A percentile compares a stretch with the other conserved stretches of the same genome.
These are phyloP conservation scores for Pantherophis vulpinus DNA, from an alignment of 2,797 vertebrate species.

Conservation along the genomic window DNA sequence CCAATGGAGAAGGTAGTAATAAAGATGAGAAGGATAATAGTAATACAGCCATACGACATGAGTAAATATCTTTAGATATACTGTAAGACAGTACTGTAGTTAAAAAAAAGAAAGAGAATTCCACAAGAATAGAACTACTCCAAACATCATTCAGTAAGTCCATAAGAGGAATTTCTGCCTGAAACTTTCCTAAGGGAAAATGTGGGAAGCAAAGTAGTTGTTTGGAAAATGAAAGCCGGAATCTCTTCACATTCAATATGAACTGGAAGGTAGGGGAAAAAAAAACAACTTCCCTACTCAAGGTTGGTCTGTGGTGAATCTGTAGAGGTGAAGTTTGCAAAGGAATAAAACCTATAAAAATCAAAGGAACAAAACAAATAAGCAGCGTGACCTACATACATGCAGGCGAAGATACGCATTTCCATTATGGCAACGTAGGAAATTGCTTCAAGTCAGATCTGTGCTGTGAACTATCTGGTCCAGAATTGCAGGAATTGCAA, in stretches of 20 bases:
- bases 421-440: not conserved
- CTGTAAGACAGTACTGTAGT: not conserved
- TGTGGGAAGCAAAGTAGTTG: not conserved
- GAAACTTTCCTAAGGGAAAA: not conserved
- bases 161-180: not conserved
- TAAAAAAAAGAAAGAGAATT: not conserved
- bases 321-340: not conserved
- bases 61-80: not conserved
- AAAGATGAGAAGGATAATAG: not conserved
- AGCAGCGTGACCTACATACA: not conserved
- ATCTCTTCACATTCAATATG: not conserved
- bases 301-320: not conserved
- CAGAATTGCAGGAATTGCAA: not conserved
- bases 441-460: not conserved
- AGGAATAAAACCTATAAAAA: not conserved
- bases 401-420: not conserved
- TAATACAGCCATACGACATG: not conserved
- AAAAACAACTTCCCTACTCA: not conserved
- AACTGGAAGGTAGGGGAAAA: not conserved
- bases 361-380: not conserved
- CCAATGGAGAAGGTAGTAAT: not conserved
- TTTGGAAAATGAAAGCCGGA: not conserved
- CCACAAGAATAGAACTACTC: not conserved
- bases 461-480: not conserved
- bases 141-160: not conserved